A percentile compares a stretch with the other conserved stretches of the same genome.
Conservation (phyloP, 1,140 invertebrate species). For the Aricia agestis region DNA sequence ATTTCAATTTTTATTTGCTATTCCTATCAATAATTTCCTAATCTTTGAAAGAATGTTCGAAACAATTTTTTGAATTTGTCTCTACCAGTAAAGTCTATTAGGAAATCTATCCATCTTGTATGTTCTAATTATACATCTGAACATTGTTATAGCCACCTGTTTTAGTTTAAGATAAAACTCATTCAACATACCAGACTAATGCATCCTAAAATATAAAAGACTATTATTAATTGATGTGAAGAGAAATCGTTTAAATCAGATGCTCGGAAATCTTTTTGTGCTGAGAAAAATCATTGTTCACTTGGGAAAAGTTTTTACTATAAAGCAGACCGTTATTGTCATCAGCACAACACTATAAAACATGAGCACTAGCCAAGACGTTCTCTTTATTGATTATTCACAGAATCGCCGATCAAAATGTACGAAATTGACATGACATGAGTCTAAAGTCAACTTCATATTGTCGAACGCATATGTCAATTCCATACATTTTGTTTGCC, state of each 20-base stretch:
- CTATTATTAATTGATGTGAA: conserved; percentile 8
- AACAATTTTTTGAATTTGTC: not conserved
- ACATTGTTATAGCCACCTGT: conserved; percentile 1
- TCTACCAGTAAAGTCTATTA: not conserved
- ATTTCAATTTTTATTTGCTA: too few species aligned
- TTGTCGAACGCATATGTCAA: too few species aligned
- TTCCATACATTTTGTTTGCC: too few species aligned
- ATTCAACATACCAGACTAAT: conserved; percentile 12
- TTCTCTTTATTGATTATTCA: too few species aligned
- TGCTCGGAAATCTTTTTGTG: not conserved
- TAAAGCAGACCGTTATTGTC: not conserved
- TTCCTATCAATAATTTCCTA: too few species aligned
- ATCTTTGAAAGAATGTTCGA: too few species aligned
- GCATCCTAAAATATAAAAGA: conserved; percentile 6
- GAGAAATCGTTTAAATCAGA: not conserved
- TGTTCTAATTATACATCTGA: not conserved
- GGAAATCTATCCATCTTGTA: not conserved
- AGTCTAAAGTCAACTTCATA: too few species aligned
- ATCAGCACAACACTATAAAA: too few species aligned
- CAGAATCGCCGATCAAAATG: too few species aligned
- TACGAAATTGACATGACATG: too few species aligned
- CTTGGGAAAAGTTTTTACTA: not conserved
- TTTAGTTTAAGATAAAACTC: not conserved
- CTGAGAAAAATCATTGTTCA: not conserved
- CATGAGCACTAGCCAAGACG: too few species aligned